These are phyloP conservation scores for Euborellia annulipes DNA, from an alignment of 1,140 invertebrate species.

Conservation along the genomic window DNA sequence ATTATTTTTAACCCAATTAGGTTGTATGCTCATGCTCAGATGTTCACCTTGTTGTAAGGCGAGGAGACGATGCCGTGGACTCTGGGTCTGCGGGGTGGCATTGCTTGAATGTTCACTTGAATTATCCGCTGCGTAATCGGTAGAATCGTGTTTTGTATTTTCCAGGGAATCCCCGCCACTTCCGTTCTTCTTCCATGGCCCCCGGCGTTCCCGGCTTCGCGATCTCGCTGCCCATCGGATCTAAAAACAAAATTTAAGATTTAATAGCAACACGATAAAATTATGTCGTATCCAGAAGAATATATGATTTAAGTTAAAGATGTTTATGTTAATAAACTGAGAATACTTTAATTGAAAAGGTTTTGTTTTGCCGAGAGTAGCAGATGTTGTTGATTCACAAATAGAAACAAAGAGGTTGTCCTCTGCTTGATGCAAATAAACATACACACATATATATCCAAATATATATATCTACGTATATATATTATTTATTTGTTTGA, in stretches of 20 bases:
- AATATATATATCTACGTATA: too few relatives aligned
- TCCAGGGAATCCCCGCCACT: conserved; percentile 29
- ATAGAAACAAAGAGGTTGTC: too few relatives aligned
- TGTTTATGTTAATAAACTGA: conserved; percentile 1
- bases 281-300: neutral
- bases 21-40: too few relatives aligned
- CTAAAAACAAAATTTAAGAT: conserved; percentile 17
- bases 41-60: conserved; percentile 14
- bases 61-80: conserved; percentile 39
- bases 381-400: too few relatives aligned
- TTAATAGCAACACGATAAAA: neutral
- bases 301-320: conserved; percentile 11
- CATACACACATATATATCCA: too few relatives aligned
- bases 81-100: conserved; percentile 38
- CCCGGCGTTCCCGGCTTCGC: conserved; percentile 39
- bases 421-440: too few relatives aligned
- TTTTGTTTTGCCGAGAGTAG: conserved; percentile 1
- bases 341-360: conserved; percentile 8
- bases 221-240: conserved; percentile 43
- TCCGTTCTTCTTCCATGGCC: conserved; percentile 21
- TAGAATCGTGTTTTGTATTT: conserved; percentile 32
- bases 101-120: conserved; percentile 54
- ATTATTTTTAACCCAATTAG: too few relatives aligned
- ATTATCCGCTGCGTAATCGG: conserved; percentile 54
- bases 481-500: too few relatives aligned